A percentile compares a stretch with the other conserved stretches of the same genome.
phyloP scores from a whole-genome alignment of 1,140 invertebrate species.

The Drosophila equinoxialis region DNA sequence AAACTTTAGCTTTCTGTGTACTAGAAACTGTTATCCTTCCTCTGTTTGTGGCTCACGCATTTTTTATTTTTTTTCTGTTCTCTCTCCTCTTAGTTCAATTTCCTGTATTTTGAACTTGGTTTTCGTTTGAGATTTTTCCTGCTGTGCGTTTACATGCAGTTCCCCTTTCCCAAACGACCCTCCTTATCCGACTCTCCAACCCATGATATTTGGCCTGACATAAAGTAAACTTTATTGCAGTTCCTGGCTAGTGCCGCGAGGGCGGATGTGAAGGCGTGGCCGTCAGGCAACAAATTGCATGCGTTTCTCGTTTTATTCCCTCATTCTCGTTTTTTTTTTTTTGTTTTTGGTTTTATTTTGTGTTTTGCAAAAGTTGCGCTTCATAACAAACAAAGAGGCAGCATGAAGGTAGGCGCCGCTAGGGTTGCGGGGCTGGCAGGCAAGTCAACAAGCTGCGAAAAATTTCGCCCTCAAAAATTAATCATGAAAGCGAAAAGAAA shows the following conservation, averaged over 20 bases:
- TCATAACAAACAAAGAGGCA: slow-evolving; percentile 32
- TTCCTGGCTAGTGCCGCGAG: slow-evolving; percentile 23
- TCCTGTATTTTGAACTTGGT: slow-evolving; percentile 67
- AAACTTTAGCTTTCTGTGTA: not conserved
- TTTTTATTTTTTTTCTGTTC: slow-evolving; percentile 24
- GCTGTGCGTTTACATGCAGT: slow-evolving; percentile 30
- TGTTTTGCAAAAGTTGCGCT: slow-evolving; percentile 32
- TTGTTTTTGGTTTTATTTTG: slow-evolving; percentile 6
- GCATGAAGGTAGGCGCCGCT: slow-evolving; percentile 9
- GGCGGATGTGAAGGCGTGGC: slow-evolving; percentile 45
- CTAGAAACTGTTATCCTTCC: slow-evolving; percentile 1
- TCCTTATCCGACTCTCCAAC: too few relatives aligned
- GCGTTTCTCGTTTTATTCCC: slow-evolving; percentile 57
- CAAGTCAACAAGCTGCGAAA: slow-evolving; percentile 36
- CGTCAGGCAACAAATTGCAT: slow-evolving; percentile 64
- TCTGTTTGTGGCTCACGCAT: not conserved
- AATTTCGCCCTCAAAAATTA: slow-evolving; percentile 15
- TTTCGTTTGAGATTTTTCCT: slow-evolving; percentile 62
- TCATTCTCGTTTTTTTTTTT: not conserved
- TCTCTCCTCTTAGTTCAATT: slow-evolving; percentile 49
- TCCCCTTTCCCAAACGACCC: not conserved
- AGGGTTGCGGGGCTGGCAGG: not conserved
- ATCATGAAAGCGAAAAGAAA: slow-evolving; percentile 8
- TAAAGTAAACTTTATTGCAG: slow-evolving; percentile 39
- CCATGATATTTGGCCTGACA: slow-evolving; percentile 10